Evolutionary conservation across 2,888 invertebrate genomes (phyloP), one percentile per base, ranked within the genome.

Genomic region (Andrena haemorrhoa): DNA sequence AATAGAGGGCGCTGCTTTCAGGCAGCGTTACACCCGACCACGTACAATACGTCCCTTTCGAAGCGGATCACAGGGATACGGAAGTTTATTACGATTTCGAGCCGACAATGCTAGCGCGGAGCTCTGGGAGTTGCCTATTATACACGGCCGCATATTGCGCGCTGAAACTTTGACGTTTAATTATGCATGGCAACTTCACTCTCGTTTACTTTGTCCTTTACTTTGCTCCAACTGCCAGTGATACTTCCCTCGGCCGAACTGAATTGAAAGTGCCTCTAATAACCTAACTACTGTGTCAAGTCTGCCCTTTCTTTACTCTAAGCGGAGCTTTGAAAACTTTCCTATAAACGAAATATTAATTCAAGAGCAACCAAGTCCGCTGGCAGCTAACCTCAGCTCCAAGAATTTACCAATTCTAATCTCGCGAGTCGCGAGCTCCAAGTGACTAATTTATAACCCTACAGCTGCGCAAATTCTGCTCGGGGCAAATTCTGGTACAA

Each of bases 81-180:
- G 31, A 61, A 69, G 74, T 63, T 84, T 72, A 69, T 86, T 78
- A 78, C 77, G 75, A 86, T 81, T 86, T 84, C 53, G 56, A 56
- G 23, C 53, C 83, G 83, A 83, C 79, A 86, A 72, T 77, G 26
- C 75, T 65, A 63, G 35, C 53, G 56, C 58, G 64, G 78, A 73
- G 72, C 66, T 61, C 49, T n/a, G 49, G 29, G 49, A 81, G 49
- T 72, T 63, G 41, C 41, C 75, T 71, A 72, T 75, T 82, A 72
- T 41, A 72, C 66, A 56, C 31, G 20, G 41, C 29, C 72, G 82
- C 82, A 84, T 83, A 83, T 86, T 85, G 82, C 81, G 72, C 82
- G 71, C 83, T 80, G 84, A 84, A 91, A 90, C 88, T 90, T 90
- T 88, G 89, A 89, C 88, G 90, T 91, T 92, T 91, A 92, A 92